Evolutionary conservation across 1,140 invertebrate species (phyloP).

Genomic region (Babylonia areolata): DNA sequence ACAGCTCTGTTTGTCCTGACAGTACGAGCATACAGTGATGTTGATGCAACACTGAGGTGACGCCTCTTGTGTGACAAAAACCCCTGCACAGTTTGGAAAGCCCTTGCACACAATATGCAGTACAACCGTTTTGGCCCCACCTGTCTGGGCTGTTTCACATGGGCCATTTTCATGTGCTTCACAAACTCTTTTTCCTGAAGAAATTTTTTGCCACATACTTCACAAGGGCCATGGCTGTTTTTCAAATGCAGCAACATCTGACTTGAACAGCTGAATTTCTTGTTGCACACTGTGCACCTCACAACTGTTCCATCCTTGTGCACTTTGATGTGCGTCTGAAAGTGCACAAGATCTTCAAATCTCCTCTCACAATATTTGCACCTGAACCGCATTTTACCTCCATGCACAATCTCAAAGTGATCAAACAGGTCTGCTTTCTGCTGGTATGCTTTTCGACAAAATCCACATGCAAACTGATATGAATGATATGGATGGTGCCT

Average conservation of each 20-base stretch:
- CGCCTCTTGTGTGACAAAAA: background rate
- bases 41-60: background rate
- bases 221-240: background rate
- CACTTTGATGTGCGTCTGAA: background rate
- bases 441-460: conserved; percentile 4
- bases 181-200: background rate
- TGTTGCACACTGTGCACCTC: background rate
- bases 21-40: background rate
- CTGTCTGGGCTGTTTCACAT: background rate
- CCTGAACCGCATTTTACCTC: background rate
- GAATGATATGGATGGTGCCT: conserved; percentile 2
- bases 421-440: background rate
- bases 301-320: conserved; percentile 14
- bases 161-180: background rate
- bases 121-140: background rate
- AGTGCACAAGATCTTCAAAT: background rate
- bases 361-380: background rate
- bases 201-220: conserved; percentile 28
- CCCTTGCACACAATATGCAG: conserved; percentile 1
- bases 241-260: background rate
- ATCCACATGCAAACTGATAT: conserved; percentile 1
- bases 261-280: background rate
- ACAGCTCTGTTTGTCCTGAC: background rate
- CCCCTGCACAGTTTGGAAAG: background rate
- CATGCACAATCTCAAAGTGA: conserved; percentile 11